Percentiles rank a stretch among this genome's conserved stretches.
phyloP scores from a whole-genome alignment of 2,113 vertebrate genomes.

The Potamarius usumacintae region DNA sequence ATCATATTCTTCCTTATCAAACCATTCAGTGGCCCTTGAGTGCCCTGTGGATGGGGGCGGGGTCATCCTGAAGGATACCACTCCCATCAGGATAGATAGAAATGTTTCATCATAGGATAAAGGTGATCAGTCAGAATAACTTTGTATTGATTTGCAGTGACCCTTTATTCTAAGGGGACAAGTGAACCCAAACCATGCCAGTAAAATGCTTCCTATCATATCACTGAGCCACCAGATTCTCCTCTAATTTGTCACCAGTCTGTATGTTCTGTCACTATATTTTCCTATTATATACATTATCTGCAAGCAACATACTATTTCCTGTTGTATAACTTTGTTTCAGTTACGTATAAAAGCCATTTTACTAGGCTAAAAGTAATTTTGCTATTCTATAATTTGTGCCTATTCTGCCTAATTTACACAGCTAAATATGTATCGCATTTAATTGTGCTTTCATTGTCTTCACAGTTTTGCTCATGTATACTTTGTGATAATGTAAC shows the following conservation, averaged over 20 bases:
- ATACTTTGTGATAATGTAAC: not conserved
- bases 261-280: not conserved
- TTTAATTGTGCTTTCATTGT: not conserved
- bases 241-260: conserved; percentile 1
- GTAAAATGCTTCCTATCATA: conserved; percentile 14
- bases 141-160: conserved; percentile 31
- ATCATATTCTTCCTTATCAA: not conserved
- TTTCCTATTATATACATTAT: conserved; percentile 1
- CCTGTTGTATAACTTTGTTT: not conserved
- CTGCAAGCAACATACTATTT: not conserved
- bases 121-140: conserved; percentile 30
- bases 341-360: not conserved
- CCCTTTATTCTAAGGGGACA: conserved; percentile 10
- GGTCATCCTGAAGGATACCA: not conserved
- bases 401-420: not conserved
- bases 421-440: not conserved
- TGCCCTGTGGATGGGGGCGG: not conserved
- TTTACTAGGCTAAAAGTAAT: not conserved
- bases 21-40: not conserved
- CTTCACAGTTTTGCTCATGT: not conserved
- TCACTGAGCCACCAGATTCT: not conserved
- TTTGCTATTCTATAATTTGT: not conserved
- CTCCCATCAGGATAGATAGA: conserved; percentile 20
- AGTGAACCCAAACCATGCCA: conserved; percentile 3
- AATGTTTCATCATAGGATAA: conserved; percentile 20